Conservation (phyloP, 2,113 vertebrate species). For the Plestiodon gilberti region DNA sequence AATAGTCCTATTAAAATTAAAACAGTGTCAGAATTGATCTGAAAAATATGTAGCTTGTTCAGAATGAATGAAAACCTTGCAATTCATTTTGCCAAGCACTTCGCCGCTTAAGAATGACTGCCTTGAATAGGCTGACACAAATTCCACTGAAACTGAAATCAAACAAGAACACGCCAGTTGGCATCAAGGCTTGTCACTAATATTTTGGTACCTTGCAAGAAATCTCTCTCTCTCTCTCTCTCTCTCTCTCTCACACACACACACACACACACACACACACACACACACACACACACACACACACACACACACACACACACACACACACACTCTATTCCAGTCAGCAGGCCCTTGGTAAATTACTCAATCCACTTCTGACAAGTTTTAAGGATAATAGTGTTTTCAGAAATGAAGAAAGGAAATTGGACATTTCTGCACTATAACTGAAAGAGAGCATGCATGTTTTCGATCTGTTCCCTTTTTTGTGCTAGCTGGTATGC, state of each 20-base stretch:
- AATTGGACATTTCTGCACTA: no score
- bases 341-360: neutral
- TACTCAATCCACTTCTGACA: neutral
- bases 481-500: no score
- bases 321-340: neutral
- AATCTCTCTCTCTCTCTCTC: no score
- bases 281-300: neutral
- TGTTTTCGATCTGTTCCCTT: no score
- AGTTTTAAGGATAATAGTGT: neutral
- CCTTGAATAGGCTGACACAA: neutral
- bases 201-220: neutral
- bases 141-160: neutral
- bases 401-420: no score
- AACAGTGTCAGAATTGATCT: neutral
- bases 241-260: no score
- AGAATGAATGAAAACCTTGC: neutral
- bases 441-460: no score
- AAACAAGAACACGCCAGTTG: neutral
- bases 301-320: neutral
- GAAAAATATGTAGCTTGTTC: neutral
- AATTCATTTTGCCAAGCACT: constrained; percentile 2
- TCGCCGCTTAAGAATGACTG: neutral
- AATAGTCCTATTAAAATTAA: constrained; percentile 7
- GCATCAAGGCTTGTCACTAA: neutral
- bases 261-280: no score